Evolutionary conservation across 2,888 invertebrate species (phyloP).

Genomic region (Biston stratarius): DNA sequence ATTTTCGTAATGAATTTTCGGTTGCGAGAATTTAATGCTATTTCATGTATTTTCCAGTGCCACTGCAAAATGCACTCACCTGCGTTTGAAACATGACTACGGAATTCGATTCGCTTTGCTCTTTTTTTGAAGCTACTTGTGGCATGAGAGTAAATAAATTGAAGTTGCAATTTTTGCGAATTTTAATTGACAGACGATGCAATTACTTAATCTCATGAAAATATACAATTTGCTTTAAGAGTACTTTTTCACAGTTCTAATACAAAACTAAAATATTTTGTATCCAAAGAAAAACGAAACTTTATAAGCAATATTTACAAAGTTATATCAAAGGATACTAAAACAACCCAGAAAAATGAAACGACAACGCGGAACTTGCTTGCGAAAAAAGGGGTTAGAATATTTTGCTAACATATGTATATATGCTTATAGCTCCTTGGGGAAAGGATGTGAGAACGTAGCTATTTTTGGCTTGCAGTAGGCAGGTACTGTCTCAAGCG

Average conservation of each 20-base stretch:
- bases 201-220: neutral
- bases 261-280: neutral
- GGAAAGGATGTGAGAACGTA: slow-evolving; percentile 37
- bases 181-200: neutral
- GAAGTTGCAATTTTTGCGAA: slow-evolving; percentile 16
- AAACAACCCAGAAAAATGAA: slow-evolving; percentile 15
- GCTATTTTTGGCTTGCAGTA: slow-evolving; percentile 43
- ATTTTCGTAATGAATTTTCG: slow-evolving; percentile 30
- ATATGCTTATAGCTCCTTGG: slow-evolving; percentile 27
- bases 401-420: slow-evolving; percentile 30
- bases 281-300: slow-evolving; percentile 15
- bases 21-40: slow-evolving; percentile 18
- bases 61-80: slow-evolving; percentile 19
- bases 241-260: too few species aligned
- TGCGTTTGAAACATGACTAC: slow-evolving; percentile 26
- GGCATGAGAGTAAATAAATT: slow-evolving; percentile 25
- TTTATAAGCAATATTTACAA: slow-evolving; percentile 23
- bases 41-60: slow-evolving; percentile 19
- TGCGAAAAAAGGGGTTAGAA: slow-evolving; percentile 23
- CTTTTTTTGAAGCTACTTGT: slow-evolving; percentile 3
- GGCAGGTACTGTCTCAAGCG: slow-evolving; percentile 39
- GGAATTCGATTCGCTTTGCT: slow-evolving; percentile 8
- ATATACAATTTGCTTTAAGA: too few species aligned
- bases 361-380: slow-evolving; percentile 25
- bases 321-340: slow-evolving; percentile 28